phyloP scores from a whole-genome alignment of 2,888 invertebrate species.

The Himalopsyche anomala region DNA sequence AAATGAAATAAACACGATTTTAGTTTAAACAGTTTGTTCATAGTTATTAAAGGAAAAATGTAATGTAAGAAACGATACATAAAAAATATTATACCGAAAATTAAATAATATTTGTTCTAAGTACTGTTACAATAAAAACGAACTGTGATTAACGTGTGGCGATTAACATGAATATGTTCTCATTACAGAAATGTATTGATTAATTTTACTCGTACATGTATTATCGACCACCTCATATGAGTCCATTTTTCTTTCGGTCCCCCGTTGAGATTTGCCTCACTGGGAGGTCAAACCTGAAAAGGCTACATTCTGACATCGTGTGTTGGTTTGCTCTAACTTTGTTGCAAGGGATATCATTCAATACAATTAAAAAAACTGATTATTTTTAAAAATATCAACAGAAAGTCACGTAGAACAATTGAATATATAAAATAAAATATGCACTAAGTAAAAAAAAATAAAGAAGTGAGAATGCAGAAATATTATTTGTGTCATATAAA shows the following conservation, averaged over 20 bases:
- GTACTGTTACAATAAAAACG: not conserved
- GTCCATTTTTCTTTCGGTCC: not conserved
- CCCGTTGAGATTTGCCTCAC: not conserved
- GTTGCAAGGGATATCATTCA: not conserved
- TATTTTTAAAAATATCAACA: too few relatives aligned
- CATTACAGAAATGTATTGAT: constrained; percentile 14
- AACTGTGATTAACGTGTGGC: not conserved
- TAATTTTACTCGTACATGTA: constrained; percentile 2
- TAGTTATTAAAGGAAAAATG: too few relatives aligned
- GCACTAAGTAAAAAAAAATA: too few relatives aligned
- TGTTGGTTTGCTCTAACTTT: not conserved
- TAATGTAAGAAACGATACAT: not conserved
- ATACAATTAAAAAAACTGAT: not conserved
- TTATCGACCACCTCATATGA: constrained; percentile 8
- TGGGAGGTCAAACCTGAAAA: constrained; percentile 11
- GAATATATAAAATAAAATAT: too few relatives aligned
- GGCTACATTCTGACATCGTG: not conserved
- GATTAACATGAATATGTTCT: constrained; percentile 7
- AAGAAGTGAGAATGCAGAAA: too few relatives aligned
- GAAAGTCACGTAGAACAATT: too few relatives aligned
- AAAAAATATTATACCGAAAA: not conserved
- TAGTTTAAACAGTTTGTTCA: too few relatives aligned
- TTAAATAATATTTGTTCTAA: not conserved
- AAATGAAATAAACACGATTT: too few relatives aligned
- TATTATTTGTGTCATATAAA: too few relatives aligned